These are phyloP conservation scores for Parambassis ranga DNA, from an alignment of 2,797 vertebrate species.

Conservation along the genomic window DNA sequence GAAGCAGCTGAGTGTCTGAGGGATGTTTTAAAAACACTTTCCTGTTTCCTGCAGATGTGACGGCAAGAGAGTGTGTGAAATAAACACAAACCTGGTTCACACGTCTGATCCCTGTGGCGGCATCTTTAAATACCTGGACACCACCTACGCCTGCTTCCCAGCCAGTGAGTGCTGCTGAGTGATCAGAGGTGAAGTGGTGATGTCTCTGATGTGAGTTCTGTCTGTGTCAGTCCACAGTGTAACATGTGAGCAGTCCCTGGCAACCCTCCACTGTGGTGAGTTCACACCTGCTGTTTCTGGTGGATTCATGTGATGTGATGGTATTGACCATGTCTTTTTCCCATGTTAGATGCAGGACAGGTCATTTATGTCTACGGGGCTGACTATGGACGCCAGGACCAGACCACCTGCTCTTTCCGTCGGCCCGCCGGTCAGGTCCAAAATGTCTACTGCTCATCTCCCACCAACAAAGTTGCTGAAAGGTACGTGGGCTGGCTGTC, in stretches of 20 bases:
- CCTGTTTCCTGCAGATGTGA: conserved; percentile 46
- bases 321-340: neutral
- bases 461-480: neutral
- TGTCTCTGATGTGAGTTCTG: neutral
- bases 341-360: neutral
- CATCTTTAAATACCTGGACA: conserved; percentile 55
- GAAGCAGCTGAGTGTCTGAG: too few relatives aligned
- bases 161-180: conserved; percentile 31
- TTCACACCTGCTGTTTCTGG: neutral
- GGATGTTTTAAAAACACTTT: fast-evolving
- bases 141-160: conserved; percentile 44
- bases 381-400: neutral
- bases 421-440: neutral
- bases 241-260: neutral
- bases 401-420: neutral
- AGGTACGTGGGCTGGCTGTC: neutral
- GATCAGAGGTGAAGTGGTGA: too few relatives aligned
- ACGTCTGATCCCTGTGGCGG: conserved; percentile 29
- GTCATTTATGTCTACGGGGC: neutral
- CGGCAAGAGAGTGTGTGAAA: conserved; percentile 43
- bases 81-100: neutral
- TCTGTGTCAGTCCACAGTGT: neutral
- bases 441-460: neutral
- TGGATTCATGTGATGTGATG: neutral
- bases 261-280: neutral